Base-by-base conservation (phyloP, 2,888 invertebrate species). In the Nematopogon swammerdamellus region DNA sequence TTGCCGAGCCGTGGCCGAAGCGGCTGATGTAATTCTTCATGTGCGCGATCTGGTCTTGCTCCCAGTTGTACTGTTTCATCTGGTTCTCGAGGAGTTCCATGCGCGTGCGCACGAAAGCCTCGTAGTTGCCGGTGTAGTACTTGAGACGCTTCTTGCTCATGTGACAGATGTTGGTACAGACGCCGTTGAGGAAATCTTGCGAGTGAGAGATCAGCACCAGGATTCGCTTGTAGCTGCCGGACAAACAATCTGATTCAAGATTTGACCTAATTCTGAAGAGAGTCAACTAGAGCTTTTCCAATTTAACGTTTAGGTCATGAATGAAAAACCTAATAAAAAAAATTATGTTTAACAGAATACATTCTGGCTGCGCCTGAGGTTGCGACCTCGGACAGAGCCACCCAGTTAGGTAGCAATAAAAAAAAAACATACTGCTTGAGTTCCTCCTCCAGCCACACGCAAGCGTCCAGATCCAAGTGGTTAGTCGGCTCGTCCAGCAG, bases 21-120 rank as follows among this genome's bases (percentile, higher is more conserved):
- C 99, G 84, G 0, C 98, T 98, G 57, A 99, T 97, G 70, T 99
- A 99, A 70, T 98, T 97, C 87, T 99, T 99, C 98, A 99, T 99
- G 64, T 99, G 95, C 53, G 95, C 85, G 55, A 99, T 98, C 76
- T 99, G 98, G 73, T 97, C 96, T 70, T 99, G 99, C 72, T 99
- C 98, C 99, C 99, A 99, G 63, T 97, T 95, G 75, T 97, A 99
- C 64, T 95, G 95, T 70, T 99, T 99, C 86, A 91, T 92, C 77
- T 99, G 99, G 72, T 99, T 99, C 72, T 99, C 99, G 54, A 97
- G 80, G 59, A 97, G 79, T 67, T 99, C 99, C 83, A 91, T 83
- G 54, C 97, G 83, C 1, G 98, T 99, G 57, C 92, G 89, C 8
- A 95, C 86, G 66, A 98, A 99, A 1, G 94, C 91, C 70, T 99